Percentiles rank a stretch among this genome's conserved stretches.
Evolutionary conservation across 2,888 invertebrate genomes (phyloP).

Genomic region (Ecliptopera silaceata): DNA sequence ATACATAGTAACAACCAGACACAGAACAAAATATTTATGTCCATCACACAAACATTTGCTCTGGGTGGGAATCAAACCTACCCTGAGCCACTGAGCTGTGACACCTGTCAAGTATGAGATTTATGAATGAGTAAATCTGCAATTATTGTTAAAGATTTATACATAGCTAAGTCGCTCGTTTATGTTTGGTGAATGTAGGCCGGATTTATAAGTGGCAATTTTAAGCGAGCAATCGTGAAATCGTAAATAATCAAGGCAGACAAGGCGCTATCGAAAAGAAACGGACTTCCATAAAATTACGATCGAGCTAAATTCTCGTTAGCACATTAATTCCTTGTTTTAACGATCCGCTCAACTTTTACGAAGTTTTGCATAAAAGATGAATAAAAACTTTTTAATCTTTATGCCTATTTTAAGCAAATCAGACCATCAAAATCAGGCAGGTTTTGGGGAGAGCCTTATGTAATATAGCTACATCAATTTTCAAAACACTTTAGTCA

Average conservation of each 20-base stretch:
- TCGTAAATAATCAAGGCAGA: neutral
- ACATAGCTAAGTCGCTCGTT: no score
- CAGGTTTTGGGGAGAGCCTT: neutral
- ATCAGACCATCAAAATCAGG: neutral
- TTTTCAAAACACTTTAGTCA: no score
- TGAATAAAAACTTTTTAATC: conserved; percentile 19
- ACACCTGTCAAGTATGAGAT: no score
- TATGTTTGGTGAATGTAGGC: no score
- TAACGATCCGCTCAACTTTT: conserved; percentile 16
- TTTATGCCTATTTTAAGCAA: conserved; percentile 7
- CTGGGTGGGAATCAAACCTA: no score
- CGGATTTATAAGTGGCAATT: neutral
- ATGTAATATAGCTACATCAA: neutral
- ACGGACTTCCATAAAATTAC: conserved; percentile 6
- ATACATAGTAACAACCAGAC: no score
- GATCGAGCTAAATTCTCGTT: conserved; percentile 5
- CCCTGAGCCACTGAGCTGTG: no score
- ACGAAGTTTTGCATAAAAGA: conserved; percentile 17
- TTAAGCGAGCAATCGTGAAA: neutral
- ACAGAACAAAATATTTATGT: no score
- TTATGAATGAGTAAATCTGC: neutral
- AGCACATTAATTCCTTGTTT: conserved; percentile 23
- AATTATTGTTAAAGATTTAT: no score
- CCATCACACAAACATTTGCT: no score
- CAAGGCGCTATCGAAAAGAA: conserved; percentile 5